Percentiles rank a stretch among this genome's conserved stretches.
These are phyloP conservation scores for Cepaea hortensis DNA, from an alignment of 2,888 invertebrate genomes.

Conservation along the genomic window DNA sequence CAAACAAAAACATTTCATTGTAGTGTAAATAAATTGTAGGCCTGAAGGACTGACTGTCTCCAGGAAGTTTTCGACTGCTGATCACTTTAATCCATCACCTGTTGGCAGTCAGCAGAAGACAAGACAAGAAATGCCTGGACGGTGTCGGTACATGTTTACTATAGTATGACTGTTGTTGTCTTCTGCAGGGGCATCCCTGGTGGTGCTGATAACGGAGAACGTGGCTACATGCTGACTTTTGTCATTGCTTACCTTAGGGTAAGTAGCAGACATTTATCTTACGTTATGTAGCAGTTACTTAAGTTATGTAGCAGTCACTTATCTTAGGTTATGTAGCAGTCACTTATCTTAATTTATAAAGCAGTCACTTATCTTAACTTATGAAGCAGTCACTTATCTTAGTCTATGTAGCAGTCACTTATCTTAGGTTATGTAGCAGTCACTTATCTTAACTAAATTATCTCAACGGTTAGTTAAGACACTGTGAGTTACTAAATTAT, in stretches of 20 bases:
- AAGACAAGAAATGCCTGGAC: too few species aligned
- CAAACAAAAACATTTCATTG: too few species aligned
- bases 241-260: conserved; percentile 98
- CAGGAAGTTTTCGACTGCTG: too few species aligned
- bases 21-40: too few species aligned
- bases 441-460: conserved; percentile 76
- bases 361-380: conserved; percentile 93
- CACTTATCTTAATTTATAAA: conserved; percentile 89
- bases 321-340: conserved; percentile 86
- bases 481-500: too few species aligned
- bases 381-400: conserved; percentile 72
- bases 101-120: too few species aligned
- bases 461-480: too few species aligned
- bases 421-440: conserved; percentile 77
- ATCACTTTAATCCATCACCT: too few species aligned
- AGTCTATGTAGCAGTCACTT: conserved; percentile 82
- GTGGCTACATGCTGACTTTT: conserved; percentile 97
- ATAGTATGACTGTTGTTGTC: conserved; percentile 77
- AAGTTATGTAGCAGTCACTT: conserved; percentile 95
- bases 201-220: conserved; percentile 93
- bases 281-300: conserved; percentile 77
- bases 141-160: too few species aligned
- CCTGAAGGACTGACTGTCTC: too few species aligned
- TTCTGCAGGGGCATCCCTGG: conserved; percentile 85
- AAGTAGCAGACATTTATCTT: conserved; percentile 72